phyloP scores from a whole-genome alignment of 2,888 invertebrate species.

The Junonia oenone region DNA sequence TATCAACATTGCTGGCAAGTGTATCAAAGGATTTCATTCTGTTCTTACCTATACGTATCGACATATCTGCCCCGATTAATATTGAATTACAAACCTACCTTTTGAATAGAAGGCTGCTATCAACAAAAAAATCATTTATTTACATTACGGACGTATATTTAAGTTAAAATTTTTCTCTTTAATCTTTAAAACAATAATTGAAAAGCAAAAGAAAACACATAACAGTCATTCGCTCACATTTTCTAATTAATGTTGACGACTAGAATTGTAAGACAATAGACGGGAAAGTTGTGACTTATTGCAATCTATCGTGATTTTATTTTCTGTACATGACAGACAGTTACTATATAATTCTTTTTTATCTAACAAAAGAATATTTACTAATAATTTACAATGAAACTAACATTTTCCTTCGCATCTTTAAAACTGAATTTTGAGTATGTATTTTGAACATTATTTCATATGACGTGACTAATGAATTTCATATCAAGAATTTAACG shows the following conservation, averaged over 20 bases:
- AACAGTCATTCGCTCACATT: not conserved
- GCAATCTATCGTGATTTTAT: not conserved
- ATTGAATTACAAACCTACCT: too few relatives aligned
- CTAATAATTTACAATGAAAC: too few relatives aligned
- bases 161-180: not conserved
- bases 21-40: not conserved
- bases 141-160: too few relatives aligned
- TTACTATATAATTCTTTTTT: not conserved
- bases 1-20: not conserved
- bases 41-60: not conserved
- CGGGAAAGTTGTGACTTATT: not conserved
- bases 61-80: too few relatives aligned
- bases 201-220: not conserved
- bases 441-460: too few relatives aligned
- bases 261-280: not conserved
- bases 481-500: too few relatives aligned
- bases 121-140: too few relatives aligned
- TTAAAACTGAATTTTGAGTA: too few relatives aligned
- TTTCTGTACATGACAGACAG: not conserved
- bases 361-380: not conserved
- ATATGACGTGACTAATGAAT: too few relatives aligned
- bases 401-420: too few relatives aligned
- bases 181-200: not conserved
- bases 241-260: not conserved
- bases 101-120: too few relatives aligned